These are phyloP conservation scores for Mastomys coucha DNA, from an alignment of 2,113 vertebrate genomes.

Conservation along the genomic window DNA sequence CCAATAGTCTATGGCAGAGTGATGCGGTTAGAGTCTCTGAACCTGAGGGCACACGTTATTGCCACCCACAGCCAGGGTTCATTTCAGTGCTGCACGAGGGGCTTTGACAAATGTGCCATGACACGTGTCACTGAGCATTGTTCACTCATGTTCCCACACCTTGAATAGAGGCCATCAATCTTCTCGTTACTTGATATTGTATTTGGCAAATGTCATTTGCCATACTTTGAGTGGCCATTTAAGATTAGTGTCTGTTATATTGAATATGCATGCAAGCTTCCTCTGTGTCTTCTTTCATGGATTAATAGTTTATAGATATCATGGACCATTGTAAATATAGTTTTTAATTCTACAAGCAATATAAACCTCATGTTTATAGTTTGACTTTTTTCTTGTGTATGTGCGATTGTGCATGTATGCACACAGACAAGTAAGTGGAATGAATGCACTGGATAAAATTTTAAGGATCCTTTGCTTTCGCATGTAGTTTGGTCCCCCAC, in stretches of 20 bases:
- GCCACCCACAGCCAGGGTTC: not conserved
- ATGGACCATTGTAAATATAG: not conserved
- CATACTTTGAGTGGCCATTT: not conserved
- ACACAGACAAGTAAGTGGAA: not conserved
- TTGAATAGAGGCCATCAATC: no score
- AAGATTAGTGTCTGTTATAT: not conserved
- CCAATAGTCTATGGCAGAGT: not conserved
- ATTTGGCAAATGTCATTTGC: not conserved
- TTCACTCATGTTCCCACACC: not conserved
- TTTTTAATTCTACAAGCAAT: not conserved
- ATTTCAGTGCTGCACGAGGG: no score
- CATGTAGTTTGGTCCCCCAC: not conserved
- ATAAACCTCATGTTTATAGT: not conserved
- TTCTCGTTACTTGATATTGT: not conserved
- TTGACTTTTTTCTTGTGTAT: constrained; percentile 13
- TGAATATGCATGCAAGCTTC: not conserved
- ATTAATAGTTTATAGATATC: not conserved
- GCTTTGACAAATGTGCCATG: not conserved
- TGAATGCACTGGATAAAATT: not conserved
- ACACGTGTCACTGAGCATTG: not conserved
- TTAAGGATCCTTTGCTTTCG: not conserved
- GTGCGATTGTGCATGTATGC: not conserved
- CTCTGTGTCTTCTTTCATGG: not conserved
- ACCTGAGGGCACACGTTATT: not conserved
- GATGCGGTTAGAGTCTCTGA: no score